Base-by-base conservation (phyloP, 2,888 invertebrate species). In the Heliconius ismenius region DNA sequence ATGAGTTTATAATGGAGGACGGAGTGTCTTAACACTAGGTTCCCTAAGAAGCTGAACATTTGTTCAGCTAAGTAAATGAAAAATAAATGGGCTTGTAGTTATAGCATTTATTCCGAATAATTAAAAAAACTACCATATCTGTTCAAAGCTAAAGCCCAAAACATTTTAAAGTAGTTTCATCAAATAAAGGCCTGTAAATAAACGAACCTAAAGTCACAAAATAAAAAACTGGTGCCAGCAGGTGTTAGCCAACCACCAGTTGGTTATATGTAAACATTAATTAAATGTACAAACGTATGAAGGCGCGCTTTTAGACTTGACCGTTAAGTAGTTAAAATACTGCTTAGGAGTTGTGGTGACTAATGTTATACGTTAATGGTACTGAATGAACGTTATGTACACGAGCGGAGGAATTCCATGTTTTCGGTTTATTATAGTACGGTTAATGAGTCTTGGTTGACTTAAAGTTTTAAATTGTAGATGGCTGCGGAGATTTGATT, bases 211-310 rank as follows among this genome's bases (percentile, higher is more conserved):
- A 60, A 60, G 39, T 39, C n/a, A 54, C n/a, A 15, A 32, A 39
- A 54, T 32, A 11, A 15, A 32, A 24, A 54, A 70, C 21, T n/a
- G 21, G n/a, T 4, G 9, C 43, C 24, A 26, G n/a, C 62, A 58
- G 68, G 54, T 68, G 69, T 68, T 36, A 49, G 18, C 43, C 60
- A 26, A 39, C 1, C 24, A 54, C 26, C 76, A 65, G 64, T 69
- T 76, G 76, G 54, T 26, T 49, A 54, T 65, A 72, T 64, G 73
- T 73, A 76, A 76, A 76, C 67, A 26, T 67, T 24, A 43, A 76
- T 73, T 76, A 58, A 72, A 72, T 21, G 39, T 62, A 13, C 39
- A 62, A 73, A 73, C 73, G 26, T 70, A 58, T 24, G 70, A 32
- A 58, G 4, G n/a, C 70, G 73, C 43, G 24, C 60, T 73, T 24